These are phyloP conservation scores for Nymphalis urticae DNA, from an alignment of 2,888 invertebrate species.

Conservation along the genomic window DNA sequence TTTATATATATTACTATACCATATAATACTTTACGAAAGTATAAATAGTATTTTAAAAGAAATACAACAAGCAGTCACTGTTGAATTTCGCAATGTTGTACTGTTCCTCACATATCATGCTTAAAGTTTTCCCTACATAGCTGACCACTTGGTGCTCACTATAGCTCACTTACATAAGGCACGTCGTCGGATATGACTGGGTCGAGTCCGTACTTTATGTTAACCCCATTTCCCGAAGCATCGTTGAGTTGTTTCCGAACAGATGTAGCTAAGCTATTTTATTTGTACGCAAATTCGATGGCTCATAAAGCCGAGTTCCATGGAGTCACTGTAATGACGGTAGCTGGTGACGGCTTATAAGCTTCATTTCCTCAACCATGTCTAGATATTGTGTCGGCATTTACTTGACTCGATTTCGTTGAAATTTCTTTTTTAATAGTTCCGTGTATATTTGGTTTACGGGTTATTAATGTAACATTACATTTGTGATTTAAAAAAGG, in stretches of 20 bases:
- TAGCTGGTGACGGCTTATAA: conserved; percentile 38
- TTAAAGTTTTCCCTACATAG: not conserved
- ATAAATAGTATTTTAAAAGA: too few relatives aligned
- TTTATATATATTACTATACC: too few relatives aligned
- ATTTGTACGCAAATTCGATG: conserved; percentile 46
- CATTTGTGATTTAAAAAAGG: too few relatives aligned
- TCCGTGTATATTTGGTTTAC: too few relatives aligned
- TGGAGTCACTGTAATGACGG: conserved; percentile 44
- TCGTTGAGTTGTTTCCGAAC: conserved; percentile 29
- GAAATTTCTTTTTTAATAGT: too few relatives aligned
- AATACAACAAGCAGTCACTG: not conserved
- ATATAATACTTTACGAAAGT: too few relatives aligned
- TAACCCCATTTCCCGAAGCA: conserved; percentile 15
- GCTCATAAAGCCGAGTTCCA: conserved; percentile 41
- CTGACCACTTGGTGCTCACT: conserved; percentile 6
- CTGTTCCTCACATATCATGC: not conserved
- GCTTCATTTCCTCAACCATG: conserved; percentile 41
- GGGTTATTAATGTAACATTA: too few relatives aligned
- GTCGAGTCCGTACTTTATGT: conserved; percentile 20
- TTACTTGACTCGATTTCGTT: not conserved
- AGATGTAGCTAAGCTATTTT: conserved; percentile 40
- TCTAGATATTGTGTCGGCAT: not conserved
- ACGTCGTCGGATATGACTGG: conserved; percentile 9
- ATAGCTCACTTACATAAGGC: conserved; percentile 1
- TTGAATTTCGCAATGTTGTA: not conserved